These are phyloP conservation scores for Eurystomus glaucurus DNA, from an alignment of 2,797 vertebrate genomes.

Conservation along the genomic window DNA sequence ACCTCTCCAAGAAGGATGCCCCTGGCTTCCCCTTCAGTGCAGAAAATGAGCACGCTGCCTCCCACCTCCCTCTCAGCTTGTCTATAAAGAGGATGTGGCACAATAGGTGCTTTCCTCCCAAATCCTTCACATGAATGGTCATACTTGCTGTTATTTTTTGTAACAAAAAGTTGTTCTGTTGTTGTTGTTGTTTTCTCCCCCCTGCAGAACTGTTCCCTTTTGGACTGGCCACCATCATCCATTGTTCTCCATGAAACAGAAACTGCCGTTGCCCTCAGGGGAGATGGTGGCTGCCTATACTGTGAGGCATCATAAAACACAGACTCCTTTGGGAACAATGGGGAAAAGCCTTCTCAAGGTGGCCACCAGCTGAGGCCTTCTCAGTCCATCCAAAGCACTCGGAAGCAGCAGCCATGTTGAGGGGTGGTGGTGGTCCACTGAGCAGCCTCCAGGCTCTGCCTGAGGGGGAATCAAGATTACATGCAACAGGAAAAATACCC, in stretches of 20 bases:
- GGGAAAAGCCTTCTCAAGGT: background rate
- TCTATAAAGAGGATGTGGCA: background rate
- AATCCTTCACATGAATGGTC: constrained; percentile 8
- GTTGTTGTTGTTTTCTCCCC: background rate
- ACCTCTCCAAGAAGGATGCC: background rate
- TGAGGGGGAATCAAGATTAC: background rate
- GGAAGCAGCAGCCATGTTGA: background rate
- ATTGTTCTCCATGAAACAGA: constrained; percentile 72
- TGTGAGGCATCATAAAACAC: constrained; percentile 57
- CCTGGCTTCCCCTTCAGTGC: background rate
- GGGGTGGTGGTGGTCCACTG: background rate
- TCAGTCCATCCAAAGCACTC: background rate
- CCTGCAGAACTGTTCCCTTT: constrained; percentile 47
- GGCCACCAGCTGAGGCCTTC: constrained; percentile 28
- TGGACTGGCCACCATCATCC: constrained; percentile 63
- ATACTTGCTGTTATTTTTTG: constrained; percentile 11
- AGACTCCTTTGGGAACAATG: constrained; percentile 58
- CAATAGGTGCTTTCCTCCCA: constrained; percentile 37
- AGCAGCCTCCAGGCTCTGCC: background rate
- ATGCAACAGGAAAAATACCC: background rate
- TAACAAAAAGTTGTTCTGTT: background rate
- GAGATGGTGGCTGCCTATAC: constrained; percentile 55
- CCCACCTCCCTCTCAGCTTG: background rate
- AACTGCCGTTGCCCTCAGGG: background rate
- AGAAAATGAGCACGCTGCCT: background rate